Evolutionary conservation across 1,140 invertebrate genomes (phyloP).

Genomic region (Hypothenemus hampei): DNA sequence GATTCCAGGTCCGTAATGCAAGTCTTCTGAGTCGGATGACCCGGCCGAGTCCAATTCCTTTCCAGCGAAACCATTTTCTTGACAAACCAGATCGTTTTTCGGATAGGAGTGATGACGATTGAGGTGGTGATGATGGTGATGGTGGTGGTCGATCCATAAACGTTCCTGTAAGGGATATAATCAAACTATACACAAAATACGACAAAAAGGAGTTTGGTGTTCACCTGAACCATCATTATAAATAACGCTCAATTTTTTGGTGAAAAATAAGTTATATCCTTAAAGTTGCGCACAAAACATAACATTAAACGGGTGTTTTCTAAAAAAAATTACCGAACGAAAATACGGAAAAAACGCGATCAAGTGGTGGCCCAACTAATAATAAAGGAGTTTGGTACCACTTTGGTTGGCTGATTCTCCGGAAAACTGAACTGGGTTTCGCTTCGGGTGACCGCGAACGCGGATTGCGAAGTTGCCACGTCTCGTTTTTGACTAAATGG

Average conservation of each 20-base stretch:
- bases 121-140: conserved; percentile 17
- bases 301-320: too few species aligned
- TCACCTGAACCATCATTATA: too few species aligned
- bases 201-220: background rate
- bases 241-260: too few species aligned
- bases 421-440: conserved; percentile 26
- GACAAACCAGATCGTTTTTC: conserved; percentile 1
- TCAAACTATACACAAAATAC: background rate
- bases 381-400: conserved; percentile 3
- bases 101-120: conserved; percentile 7
- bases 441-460: conserved; percentile 21
- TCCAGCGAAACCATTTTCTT: conserved; percentile 18
- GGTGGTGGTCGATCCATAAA: conserved; percentile 30
- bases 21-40: conserved; percentile 63
- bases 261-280: too few species aligned
- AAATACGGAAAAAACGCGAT: conserved; percentile 5
- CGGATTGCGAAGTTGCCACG: conserved; percentile 15
- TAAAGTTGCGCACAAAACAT: too few species aligned
- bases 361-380: background rate
- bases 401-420: conserved; percentile 23
- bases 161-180: conserved; percentile 39
- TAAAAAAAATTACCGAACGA: conserved; percentile 2
- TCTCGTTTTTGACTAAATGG: too few species aligned
- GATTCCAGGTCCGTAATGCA: conserved; percentile 87
- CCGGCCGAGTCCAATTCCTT: conserved; percentile 27